Evolutionary conservation across 2,113 vertebrate species (phyloP).

Genomic region (Lampris incognitus): DNA sequence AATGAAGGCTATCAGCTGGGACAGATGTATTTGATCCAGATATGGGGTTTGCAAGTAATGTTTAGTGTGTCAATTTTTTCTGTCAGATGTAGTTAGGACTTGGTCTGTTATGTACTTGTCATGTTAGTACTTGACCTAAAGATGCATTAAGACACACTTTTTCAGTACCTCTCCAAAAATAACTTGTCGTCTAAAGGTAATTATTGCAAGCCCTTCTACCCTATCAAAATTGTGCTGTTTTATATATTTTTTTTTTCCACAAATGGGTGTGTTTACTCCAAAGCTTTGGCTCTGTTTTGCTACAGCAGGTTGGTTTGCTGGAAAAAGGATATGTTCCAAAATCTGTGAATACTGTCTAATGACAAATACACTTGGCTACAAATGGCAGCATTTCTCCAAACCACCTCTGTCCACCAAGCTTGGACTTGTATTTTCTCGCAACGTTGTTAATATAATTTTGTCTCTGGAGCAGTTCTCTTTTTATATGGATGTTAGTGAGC

Average conservation of each 20-base stretch:
- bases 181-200: slow-evolving; percentile 18
- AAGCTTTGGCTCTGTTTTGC: slow-evolving; percentile 14
- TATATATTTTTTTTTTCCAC: slow-evolving; percentile 21
- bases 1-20: not conserved
- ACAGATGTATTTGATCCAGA: not conserved
- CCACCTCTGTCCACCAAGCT: slow-evolving; percentile 5
- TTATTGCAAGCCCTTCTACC: not conserved
- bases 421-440: slow-evolving; percentile 35
- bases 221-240: slow-evolving; percentile 17
- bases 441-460: slow-evolving; percentile 50
- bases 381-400: slow-evolving; percentile 26
- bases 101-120: slow-evolving; percentile 1
- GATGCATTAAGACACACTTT: not conserved
- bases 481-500: slow-evolving; percentile 34
- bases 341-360: slow-evolving; percentile 35
- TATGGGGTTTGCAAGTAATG: slow-evolving; percentile 35
- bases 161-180: slow-evolving; percentile 7
- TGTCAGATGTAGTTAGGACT: slow-evolving; percentile 15
- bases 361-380: not conserved
- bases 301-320: slow-evolving; percentile 27
- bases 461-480: slow-evolving; percentile 52
- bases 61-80: slow-evolving; percentile 16
- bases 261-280: slow-evolving; percentile 20
- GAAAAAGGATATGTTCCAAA: slow-evolving; percentile 34
- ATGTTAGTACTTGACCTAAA: not conserved